Evolutionary conservation across 2,113 vertebrate species (phyloP).

Genomic region (Pomatorhinus ruficollis): DNA sequence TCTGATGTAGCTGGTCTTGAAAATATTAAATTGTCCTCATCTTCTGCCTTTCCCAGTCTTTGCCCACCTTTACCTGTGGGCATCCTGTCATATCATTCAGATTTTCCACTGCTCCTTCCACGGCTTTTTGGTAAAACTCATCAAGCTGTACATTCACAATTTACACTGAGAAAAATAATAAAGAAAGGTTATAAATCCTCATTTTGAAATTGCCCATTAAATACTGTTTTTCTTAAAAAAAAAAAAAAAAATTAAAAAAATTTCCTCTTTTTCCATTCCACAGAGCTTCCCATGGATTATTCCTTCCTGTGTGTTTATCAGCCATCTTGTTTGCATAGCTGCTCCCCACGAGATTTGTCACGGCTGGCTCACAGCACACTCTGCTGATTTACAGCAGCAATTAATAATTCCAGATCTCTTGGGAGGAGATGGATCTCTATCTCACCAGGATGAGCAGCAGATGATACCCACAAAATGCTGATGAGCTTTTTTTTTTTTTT

Average conservation of each 20-base stretch:
- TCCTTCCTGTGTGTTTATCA: constrained; percentile 25
- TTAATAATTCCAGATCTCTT: constrained; percentile 2
- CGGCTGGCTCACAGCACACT: constrained; percentile 25
- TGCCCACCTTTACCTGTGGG: not conserved
- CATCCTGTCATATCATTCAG: not conserved
- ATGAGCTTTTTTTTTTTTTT: not conserved
- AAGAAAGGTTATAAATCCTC: not conserved
- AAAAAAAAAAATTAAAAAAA: not conserved
- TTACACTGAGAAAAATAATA: not conserved
- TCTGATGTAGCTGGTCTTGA: not conserved
- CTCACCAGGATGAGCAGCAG: not conserved
- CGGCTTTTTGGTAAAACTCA: not conserved
- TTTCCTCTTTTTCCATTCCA: not conserved
- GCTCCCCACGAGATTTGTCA: not conserved
- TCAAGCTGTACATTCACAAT: not conserved
- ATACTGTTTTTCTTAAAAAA: not conserved
- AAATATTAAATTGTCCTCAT: not conserved
- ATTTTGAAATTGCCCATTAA: not conserved
- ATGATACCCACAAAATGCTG: constrained; percentile 35
- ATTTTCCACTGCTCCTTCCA: not conserved
- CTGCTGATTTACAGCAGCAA: constrained; percentile 53
- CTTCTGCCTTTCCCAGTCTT: not conserved
- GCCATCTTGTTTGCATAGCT: constrained; percentile 24
- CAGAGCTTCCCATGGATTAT: not conserved
- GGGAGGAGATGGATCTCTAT: constrained; percentile 13